These are phyloP conservation scores for Cladopsammia gracilis DNA, from an alignment of 64 coral and sea anemone species.

Conservation along the genomic window DNA sequence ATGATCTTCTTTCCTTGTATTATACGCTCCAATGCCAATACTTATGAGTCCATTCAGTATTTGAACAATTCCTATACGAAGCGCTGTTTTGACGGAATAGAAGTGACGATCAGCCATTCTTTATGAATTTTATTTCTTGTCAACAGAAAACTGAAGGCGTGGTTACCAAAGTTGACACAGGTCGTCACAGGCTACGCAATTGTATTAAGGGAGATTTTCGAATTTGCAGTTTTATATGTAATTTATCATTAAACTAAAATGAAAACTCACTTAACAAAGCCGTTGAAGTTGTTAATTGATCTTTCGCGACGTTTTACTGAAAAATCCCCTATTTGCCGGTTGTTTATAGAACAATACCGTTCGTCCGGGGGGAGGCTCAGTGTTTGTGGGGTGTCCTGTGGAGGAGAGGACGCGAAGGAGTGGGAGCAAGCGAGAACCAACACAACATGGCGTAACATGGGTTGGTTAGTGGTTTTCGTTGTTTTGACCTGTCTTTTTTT, in stretches of 20 bases:
- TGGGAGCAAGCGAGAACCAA: not conserved
- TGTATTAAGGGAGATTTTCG: not conserved
- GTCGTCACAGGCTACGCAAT: not conserved
- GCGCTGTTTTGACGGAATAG: slow-evolving; percentile 85
- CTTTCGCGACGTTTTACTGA: too few relatives aligned
- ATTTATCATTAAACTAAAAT: too few relatives aligned
- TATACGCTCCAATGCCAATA: slow-evolving; percentile 90
- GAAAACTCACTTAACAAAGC: too few relatives aligned
- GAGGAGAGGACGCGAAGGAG: too few relatives aligned
- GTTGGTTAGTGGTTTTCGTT: slow-evolving; percentile 45
- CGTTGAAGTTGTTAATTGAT: too few relatives aligned
- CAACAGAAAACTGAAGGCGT: slow-evolving; percentile 41
- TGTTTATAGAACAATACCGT: too few relatives aligned
- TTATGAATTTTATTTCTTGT: slow-evolving; percentile 13
- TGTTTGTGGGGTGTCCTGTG: too few relatives aligned
- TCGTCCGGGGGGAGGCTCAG: too few relatives aligned
- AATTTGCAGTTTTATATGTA: not conserved
- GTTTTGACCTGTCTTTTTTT: slow-evolving; percentile 42
- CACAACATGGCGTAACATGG: slow-evolving; percentile 68
- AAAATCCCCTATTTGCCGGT: too few relatives aligned
- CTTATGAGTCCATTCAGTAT: slow-evolving; percentile 73
- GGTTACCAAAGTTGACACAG: not conserved
- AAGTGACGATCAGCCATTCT: slow-evolving; percentile 85
- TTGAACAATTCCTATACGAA: slow-evolving; percentile 82
- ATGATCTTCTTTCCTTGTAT: slow-evolving; percentile 88